Percentiles rank a stretch among this genome's conserved stretches.
These are phyloP conservation scores for Heloderma charlesbogerti DNA, from an alignment of 2,113 vertebrate genomes.

Conservation along the genomic window DNA sequence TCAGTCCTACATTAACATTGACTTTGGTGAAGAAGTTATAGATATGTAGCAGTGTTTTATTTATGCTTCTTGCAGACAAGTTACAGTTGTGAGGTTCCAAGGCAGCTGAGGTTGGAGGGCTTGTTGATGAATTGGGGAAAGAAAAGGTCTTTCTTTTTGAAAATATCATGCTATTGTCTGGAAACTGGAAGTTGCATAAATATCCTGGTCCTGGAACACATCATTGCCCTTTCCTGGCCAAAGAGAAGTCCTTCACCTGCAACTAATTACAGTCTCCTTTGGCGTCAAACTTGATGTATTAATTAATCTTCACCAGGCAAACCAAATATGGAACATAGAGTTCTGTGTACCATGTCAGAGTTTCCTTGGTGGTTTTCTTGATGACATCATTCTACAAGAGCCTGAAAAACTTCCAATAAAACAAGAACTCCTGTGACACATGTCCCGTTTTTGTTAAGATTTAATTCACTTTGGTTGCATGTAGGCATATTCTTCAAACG, in stretches of 20 bases:
- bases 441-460: not conserved
- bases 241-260: not conserved
- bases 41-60: too few relatives aligned
- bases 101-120: not conserved
- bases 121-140: conserved; percentile 19
- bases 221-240: not conserved
- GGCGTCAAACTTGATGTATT: not conserved
- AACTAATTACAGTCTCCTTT: not conserved
- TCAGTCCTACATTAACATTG: not conserved
- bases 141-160: not conserved
- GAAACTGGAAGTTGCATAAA: not conserved
- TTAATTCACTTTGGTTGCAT: not conserved
- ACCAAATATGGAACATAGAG: not conserved
- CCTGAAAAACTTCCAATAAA: not conserved
- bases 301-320: not conserved
- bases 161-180: not conserved
- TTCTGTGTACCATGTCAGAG: not conserved
- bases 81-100: not conserved
- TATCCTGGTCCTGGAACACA: not conserved
- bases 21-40: not conserved
- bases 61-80: not conserved
- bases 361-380: not conserved
- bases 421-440: not conserved
- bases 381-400: not conserved
- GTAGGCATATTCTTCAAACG: not conserved